Conservation (phyloP, 2,888 invertebrate species). For the Brachypalpus laphriformis region DNA sequence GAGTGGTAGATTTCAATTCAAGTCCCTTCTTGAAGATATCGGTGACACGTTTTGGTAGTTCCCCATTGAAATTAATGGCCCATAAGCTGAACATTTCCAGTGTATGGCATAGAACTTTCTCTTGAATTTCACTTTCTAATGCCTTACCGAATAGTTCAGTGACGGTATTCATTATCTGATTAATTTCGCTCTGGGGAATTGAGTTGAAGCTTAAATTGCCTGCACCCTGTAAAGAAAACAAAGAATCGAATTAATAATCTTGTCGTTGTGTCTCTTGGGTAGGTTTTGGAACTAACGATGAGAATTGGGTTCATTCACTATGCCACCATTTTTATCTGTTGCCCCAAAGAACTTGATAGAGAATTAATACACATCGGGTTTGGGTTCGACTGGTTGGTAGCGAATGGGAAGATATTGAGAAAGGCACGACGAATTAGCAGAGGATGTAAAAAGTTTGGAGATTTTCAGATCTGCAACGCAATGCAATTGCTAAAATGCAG, state of each 20-base stretch:
- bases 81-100: constrained; percentile 92
- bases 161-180: constrained; percentile 85
- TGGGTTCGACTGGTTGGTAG: too few relatives aligned
- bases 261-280: too few relatives aligned
- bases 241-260: constrained; percentile 1
- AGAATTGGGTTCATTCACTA: too few relatives aligned
- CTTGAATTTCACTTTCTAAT: constrained; percentile 94
- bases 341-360: too few relatives aligned
- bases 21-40: constrained; percentile 89
- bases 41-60: constrained; percentile 86
- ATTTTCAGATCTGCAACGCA: too few relatives aligned
- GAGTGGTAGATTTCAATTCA: constrained; percentile 89
- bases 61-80: constrained; percentile 87
- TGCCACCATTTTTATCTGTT: too few relatives aligned
- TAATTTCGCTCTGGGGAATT: constrained; percentile 85
- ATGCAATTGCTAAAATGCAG: too few relatives aligned
- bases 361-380: too few relatives aligned
- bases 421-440: too few relatives aligned
- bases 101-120: constrained; percentile 92
- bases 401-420: too few relatives aligned
- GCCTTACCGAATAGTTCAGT: constrained; percentile 89
- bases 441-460: too few relatives aligned
- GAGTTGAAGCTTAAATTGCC: constrained; percentile 89
- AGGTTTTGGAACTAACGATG: too few relatives aligned
- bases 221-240: constrained; percentile 84